A percentile compares a stretch with the other conserved stretches of the same genome.
Evolutionary conservation across 2,113 vertebrate genomes (phyloP).

Genomic region (Puffinus mauretanicus): DNA sequence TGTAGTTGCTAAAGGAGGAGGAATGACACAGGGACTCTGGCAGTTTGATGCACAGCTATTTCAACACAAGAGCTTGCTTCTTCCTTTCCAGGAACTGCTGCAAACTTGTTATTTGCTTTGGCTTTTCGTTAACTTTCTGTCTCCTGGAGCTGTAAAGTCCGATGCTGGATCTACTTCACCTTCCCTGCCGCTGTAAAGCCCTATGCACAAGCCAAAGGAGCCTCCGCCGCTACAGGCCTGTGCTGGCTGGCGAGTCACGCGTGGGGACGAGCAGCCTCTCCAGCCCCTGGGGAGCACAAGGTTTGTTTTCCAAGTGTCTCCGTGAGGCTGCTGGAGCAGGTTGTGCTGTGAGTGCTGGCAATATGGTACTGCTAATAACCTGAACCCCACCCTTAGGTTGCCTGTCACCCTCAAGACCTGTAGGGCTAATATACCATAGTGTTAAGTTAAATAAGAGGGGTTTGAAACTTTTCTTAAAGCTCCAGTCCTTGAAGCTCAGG

Average conservation of each 20-base stretch:
- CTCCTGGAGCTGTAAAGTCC: conserved; percentile 46
- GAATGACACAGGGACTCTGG: neutral
- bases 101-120: conserved; percentile 64
- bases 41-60: neutral
- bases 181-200: conserved; percentile 35
- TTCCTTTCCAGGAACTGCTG: conserved; percentile 44
- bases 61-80: neutral
- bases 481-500: neutral
- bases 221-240: neutral
- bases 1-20: neutral
- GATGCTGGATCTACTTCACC: neutral
- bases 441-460: neutral
- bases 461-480: neutral
- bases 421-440: too few species aligned
- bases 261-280: fast-evolving
- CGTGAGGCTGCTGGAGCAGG: fast-evolving
- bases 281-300: neutral
- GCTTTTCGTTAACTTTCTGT: conserved; percentile 26
- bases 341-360: neutral
- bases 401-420: neutral
- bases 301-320: fast-evolving
- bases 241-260: fast-evolving
- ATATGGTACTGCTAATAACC: neutral
- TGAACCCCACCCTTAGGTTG: neutral
- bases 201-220: neutral